Evolutionary conservation across 2,888 invertebrate species (phyloP), one percentile per base, ranked within the genome.

Genomic region (Bellardia bayeri): DNA sequence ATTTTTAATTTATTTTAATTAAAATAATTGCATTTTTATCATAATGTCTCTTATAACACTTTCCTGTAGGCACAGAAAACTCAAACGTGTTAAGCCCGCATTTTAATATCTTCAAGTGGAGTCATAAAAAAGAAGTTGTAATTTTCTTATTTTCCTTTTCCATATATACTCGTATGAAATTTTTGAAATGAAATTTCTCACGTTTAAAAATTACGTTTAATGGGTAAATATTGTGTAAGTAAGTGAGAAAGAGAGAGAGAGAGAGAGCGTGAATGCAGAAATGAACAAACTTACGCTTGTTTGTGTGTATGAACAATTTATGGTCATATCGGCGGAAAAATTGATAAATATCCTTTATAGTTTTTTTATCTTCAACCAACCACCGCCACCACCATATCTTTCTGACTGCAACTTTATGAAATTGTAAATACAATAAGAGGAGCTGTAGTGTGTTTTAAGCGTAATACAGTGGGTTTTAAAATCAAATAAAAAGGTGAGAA

Each of bases 1-100:
- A 74, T 75, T 74, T 80, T 80, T 79, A 64, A 84, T 84, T 84
- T 72, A 58, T 74, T 74, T 79, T 74, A 80, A 74, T 74, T 66
- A 75, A 85, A 75, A 37, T 80, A 79, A 85, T 85, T 85, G 74
- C 66, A 72, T 74, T 74, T 80, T 79, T 68, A 66, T 84, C 72
- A 66, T 5, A 68, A 51, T 23, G 51, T 40, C 40, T 40, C 40
- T n/a, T 8, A 66, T 30, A 72, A n/a, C 30, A 40, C 66, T 51
- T 40, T 4, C 14, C 42, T 23, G 40, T 3, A 45, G 14, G 23
- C 23, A 71, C 51, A 23, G 49, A 56, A 51, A 8, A 49, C 13
- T 37, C 14, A 69, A 71, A 58, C 2, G 11, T 42, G 9, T 4
- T 51, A 16, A 61, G 37, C 84, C 84, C 84, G 79, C 84, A 84